A percentile compares a stretch with the other conserved stretches of the same genome.
These are phyloP conservation scores for Tipula helvola DNA, from an alignment of 2,888 invertebrate genomes.

Conservation along the genomic window DNA sequence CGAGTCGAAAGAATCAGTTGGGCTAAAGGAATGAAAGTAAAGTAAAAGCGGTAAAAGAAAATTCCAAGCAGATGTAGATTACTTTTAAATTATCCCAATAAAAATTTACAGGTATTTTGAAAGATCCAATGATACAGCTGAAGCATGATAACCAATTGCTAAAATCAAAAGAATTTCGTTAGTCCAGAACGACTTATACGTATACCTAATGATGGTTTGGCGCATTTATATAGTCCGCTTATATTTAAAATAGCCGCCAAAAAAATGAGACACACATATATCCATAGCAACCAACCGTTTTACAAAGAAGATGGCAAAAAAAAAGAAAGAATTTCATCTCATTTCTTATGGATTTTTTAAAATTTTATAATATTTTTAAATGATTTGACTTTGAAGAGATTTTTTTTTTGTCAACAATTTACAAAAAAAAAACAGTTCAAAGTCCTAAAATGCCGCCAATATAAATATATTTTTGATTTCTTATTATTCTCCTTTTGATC, in stretches of 20 bases:
- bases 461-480: constrained; percentile 4
- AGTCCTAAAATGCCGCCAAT: background rate
- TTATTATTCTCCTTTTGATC: background rate
- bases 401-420: background rate
- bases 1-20: too few species aligned
- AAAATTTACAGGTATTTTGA: too few species aligned
- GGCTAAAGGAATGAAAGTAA: too few species aligned
- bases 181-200: too few species aligned
- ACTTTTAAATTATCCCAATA: too few species aligned
- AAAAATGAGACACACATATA: background rate
- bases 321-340: background rate
- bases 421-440: background rate
- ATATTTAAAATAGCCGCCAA: background rate
- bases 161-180: too few species aligned
- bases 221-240: too few species aligned
- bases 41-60: too few species aligned
- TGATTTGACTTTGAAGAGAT: background rate
- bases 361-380: background rate
- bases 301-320: background rate
- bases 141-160: too few species aligned
- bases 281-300: background rate
- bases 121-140: too few species aligned
- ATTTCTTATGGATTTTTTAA: background rate
- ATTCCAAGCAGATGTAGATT: too few species aligned
- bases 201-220: too few species aligned